These are phyloP conservation scores for Diuraphis noxia DNA, from an alignment of 1,140 invertebrate genomes.

Conservation along the genomic window DNA sequence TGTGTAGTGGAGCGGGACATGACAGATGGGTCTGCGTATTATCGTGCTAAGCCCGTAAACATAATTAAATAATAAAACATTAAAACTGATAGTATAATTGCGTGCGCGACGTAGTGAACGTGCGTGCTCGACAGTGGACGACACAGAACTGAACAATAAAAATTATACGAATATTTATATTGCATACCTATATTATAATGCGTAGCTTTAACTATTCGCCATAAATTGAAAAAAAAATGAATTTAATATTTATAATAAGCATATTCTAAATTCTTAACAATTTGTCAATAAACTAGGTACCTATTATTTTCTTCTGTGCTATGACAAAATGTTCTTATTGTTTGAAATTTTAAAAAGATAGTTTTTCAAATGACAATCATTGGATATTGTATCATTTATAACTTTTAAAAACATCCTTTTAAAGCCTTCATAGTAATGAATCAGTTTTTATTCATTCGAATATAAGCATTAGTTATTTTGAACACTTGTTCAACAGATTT, in stretches of 20 bases:
- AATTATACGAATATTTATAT: too few relatives aligned
- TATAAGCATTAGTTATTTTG: constrained; percentile 15
- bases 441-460: constrained; percentile 21
- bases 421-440: background rate
- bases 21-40: too few relatives aligned
- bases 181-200: too few relatives aligned
- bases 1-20: too few relatives aligned
- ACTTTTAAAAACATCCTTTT: background rate
- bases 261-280: background rate
- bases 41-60: too few relatives aligned
- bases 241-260: background rate
- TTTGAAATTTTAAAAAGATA: background rate
- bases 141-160: too few relatives aligned
- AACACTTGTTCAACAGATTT: constrained; percentile 28
- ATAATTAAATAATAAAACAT: too few relatives aligned
- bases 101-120: too few relatives aligned
- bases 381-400: background rate
- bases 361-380: background rate
- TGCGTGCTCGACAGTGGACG: too few relatives aligned
- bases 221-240: background rate
- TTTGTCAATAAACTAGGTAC: background rate
- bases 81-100: too few relatives aligned
- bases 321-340: constrained; percentile 2
- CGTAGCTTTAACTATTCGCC: background rate
- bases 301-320: background rate